Base-by-base conservation (phyloP, 1,140 invertebrate species). In the Nixonia krombeini region DNA sequence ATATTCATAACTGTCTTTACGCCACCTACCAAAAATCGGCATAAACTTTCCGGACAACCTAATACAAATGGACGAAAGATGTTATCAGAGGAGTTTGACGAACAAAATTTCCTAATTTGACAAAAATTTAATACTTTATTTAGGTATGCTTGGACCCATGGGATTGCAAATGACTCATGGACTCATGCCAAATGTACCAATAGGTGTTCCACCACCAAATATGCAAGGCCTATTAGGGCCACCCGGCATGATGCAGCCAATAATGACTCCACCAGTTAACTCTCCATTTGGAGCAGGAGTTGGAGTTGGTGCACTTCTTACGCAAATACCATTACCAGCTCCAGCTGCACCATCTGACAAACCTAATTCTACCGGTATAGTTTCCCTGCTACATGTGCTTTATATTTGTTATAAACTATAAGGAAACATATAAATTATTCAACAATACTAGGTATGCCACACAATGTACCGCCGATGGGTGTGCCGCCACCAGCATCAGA, bases 151-250 rank as follows among this genome's bases (percentile, higher is more conserved):
- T 9, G 83, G 84, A 44, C 83, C 86, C 55, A 87, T 87, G 86
- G 83, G 82, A 38, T 65, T 83, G 29, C 77, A 79, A 72, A 87
- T 89, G 69, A 82, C 88, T 0, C 87, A 88, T 4, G 86, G 86
- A n/a, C 76, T 88, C 59, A 87, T 88, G 85, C 83, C 86, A 1
- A 88, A 87, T 66, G 83, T 87, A 15, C 88, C 88, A 9, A 85
- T 91, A 38, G 88, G 89, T 13, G 89, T 90, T 6, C 89, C 90
- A n/a, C 90, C 89, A 3, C 89, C 89, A 13, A 87, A 86, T 51
- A 88, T 90, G 84, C 85, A 89, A 49, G 82, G 85, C 28, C 74
- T 86, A 2, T 67, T 85, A 62, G 80, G 87, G 26, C 86, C 87
- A 6, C 76, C 85, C 0, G 85, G 85, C 12, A 88, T 89, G 79